A percentile compares a stretch with the other conserved stretches of the same genome.
Conservation (phyloP, 2,888 invertebrate species). For the Malthinus flaveolus region DNA sequence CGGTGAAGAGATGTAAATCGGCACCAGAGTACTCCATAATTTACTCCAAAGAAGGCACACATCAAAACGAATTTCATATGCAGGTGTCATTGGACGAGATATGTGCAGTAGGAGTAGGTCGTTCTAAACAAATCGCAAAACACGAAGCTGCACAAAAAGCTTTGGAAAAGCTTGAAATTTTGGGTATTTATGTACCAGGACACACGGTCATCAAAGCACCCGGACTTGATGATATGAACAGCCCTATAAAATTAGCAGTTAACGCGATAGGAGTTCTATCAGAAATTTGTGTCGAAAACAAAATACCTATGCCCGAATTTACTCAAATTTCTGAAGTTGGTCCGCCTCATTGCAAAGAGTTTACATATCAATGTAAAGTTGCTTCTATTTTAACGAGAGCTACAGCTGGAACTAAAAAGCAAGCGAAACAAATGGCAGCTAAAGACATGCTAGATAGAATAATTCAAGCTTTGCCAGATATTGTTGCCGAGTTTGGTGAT, state of each 20-base stretch:
- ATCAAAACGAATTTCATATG: conserved; percentile 58
- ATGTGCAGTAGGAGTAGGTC: conserved; percentile 42
- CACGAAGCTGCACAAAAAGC: conserved; percentile 61
- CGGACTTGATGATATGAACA: conserved; percentile 30
- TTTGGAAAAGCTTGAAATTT: conserved; percentile 52
- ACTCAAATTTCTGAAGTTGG: conserved; percentile 64
- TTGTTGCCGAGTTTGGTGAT: conserved; percentile 13
- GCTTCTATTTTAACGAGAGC: conserved; percentile 60
- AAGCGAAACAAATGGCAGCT: conserved; percentile 67
- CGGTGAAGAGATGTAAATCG: conserved; percentile 57
- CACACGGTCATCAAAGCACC: conserved; percentile 39
- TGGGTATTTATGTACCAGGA: conserved; percentile 43
- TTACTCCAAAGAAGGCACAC: conserved; percentile 43
- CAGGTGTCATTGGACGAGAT: conserved; percentile 49
- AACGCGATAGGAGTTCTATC: conserved; percentile 41
- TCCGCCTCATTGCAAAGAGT: conserved; percentile 67
- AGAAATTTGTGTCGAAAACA: conserved; percentile 56
- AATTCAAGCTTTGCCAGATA: conserved; percentile 11
- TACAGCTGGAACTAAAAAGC: conserved; percentile 65
- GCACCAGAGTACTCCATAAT: conserved; percentile 59
- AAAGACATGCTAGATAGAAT: conserved; percentile 50
- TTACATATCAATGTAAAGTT: conserved; percentile 62
- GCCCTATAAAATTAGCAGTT: conserved; percentile 29
- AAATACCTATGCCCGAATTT: conserved; percentile 60
- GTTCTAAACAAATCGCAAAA: conserved; percentile 64